Conservation (phyloP, 2,113 vertebrate species). For the Elaphurus davidianus region DNA sequence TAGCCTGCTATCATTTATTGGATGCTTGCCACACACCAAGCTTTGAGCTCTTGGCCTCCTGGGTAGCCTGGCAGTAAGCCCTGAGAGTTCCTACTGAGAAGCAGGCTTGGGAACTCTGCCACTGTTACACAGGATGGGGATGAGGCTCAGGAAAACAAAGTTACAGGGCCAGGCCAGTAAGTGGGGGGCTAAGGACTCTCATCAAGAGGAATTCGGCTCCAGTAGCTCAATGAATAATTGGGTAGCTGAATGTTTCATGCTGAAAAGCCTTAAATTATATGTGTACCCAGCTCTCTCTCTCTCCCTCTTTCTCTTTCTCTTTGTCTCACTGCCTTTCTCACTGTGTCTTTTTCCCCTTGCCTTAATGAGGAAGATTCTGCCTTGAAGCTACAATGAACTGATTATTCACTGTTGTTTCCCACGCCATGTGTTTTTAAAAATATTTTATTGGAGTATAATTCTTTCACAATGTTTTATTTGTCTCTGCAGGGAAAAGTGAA, state of each 20-base stretch:
- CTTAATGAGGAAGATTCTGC: not conserved
- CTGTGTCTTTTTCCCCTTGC: not conserved
- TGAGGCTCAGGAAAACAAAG: not conserved
- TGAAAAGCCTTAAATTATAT: not conserved
- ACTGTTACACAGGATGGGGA: not conserved
- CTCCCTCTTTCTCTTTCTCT: too few relatives aligned
- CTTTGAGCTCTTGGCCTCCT: not conserved
- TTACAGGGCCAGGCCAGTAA: not conserved
- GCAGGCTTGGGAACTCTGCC: rapidly evolving
- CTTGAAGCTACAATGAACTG: not conserved
- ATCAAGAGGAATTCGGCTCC: not conserved
- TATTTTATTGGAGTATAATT: not conserved
- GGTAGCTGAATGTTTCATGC: not conserved
- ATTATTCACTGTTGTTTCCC: not conserved
- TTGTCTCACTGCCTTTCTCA: too few relatives aligned
- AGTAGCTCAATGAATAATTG: not conserved
- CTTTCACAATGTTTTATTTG: not conserved
- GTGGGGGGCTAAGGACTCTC: not conserved
- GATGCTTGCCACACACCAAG: not conserved
- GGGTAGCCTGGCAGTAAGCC: rapidly evolving
- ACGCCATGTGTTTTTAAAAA: not conserved
- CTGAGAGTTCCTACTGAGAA: not conserved
- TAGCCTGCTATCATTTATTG: not conserved
- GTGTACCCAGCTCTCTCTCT: not conserved
- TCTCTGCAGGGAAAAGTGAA: not conserved